These are phyloP conservation scores for Melieria picta DNA, from an alignment of 2,888 invertebrate species.

Conservation along the genomic window DNA sequence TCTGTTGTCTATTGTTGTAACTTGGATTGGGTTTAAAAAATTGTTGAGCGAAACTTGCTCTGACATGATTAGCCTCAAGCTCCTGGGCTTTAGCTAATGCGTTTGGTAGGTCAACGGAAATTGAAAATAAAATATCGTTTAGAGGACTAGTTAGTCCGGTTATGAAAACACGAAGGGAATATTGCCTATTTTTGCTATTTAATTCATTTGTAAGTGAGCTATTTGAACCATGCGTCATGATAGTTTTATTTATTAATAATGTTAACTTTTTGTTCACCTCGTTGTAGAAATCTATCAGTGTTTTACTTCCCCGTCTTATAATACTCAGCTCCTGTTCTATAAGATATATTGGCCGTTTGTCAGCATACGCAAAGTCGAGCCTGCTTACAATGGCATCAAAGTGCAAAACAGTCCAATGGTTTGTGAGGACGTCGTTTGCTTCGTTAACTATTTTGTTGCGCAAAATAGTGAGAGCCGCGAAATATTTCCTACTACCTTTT, in stretches of 20 bases:
- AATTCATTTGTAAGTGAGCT: conserved; percentile 14
- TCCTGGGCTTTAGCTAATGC: conserved; percentile 22
- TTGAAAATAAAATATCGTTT: not conserved
- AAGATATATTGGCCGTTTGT: conserved; percentile 35
- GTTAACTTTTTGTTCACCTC: conserved; percentile 25
- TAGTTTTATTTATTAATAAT: conserved; percentile 21
- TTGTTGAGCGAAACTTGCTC: not conserved
- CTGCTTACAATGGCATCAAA: not conserved
- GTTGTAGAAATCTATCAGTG: conserved; percentile 29
- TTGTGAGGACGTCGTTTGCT: conserved; percentile 29
- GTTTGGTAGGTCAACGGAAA: not conserved
- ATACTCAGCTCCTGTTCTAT: conserved; percentile 33
- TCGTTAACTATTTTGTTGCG: conserved; percentile 28
- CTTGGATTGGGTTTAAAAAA: too few species aligned
- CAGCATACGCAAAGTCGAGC: conserved; percentile 1
- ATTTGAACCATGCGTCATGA: conserved; percentile 30
- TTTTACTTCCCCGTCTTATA: conserved; percentile 27
- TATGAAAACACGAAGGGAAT: conserved; percentile 11
- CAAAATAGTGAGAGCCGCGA: conserved; percentile 30
- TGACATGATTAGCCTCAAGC: conserved; percentile 9
- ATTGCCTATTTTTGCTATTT: conserved; percentile 26
- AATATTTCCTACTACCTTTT: conserved; percentile 35
- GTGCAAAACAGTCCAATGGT: conserved; percentile 36
- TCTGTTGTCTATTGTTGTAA: too few species aligned
- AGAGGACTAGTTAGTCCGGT: conserved; percentile 25